Percentiles rank a stretch among this genome's conserved stretches.
These are phyloP conservation scores for Sorex araneus DNA, from an alignment of 2,113 vertebrate species.

Conservation along the genomic window DNA sequence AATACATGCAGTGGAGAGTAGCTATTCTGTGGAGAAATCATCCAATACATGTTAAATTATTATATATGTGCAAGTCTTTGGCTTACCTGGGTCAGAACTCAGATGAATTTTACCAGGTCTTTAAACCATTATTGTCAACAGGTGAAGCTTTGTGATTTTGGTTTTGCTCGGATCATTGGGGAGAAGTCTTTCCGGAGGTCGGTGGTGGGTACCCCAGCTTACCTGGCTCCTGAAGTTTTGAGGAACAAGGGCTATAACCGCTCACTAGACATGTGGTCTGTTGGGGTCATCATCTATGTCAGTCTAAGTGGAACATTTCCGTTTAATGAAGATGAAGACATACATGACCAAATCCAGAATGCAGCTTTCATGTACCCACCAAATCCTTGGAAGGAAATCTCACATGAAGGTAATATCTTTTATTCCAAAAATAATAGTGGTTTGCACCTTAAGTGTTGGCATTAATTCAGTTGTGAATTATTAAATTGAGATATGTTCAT, in stretches of 20 bases:
- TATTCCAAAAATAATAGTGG: not conserved
- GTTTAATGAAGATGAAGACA: constrained; percentile 99
- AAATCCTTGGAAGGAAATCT: constrained; percentile 98
- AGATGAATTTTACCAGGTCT: constrained; percentile 38
- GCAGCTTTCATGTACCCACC: constrained; percentile 99
- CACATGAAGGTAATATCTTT: constrained; percentile 92
- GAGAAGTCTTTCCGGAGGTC: constrained; percentile 98
- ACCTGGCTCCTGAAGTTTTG: constrained; percentile 97
- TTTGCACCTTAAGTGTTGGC: not conserved
- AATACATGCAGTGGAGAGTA: not conserved
- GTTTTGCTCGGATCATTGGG: constrained; percentile 98
- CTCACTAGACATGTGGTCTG: constrained; percentile 99
- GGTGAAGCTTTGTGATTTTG: constrained; percentile 99
- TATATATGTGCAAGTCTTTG: not conserved
- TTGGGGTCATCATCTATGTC: constrained; percentile 98
- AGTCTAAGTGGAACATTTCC: constrained; percentile 98
- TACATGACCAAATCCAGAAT: constrained; percentile 99
- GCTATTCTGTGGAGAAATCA: not conserved
- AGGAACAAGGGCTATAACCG: constrained; percentile 99
- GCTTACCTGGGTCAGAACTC: not conserved
- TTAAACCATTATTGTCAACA: constrained; percentile 83
- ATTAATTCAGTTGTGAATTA: not conserved
- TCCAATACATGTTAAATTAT: not conserved
- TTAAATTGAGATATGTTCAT: not conserved
- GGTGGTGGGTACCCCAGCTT: constrained; percentile 97